phyloP scores from a whole-genome alignment of 1,140 invertebrate genomes.

The Pinna nobilis region DNA sequence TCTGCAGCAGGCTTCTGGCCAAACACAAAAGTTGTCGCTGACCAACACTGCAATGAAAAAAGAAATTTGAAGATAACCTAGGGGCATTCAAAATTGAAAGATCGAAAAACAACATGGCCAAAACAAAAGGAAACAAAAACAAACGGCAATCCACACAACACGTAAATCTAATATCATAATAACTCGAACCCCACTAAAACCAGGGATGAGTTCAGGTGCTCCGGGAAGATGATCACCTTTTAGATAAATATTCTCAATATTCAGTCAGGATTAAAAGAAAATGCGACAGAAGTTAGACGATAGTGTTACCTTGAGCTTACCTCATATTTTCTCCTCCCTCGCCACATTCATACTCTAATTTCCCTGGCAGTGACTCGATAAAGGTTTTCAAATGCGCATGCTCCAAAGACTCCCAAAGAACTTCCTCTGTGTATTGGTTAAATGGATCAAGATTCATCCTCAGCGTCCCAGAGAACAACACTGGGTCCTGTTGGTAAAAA shows the following conservation, averaged over 20 bases:
- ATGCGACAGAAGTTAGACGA: not conserved
- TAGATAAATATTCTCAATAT: not conserved
- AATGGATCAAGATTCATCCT: conserved; percentile 81
- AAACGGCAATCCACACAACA: not conserved
- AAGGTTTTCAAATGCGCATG: conserved; percentile 66
- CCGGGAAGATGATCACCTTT: too few species aligned
- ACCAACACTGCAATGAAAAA: conserved; percentile 71
- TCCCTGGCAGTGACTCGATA: conserved; percentile 49
- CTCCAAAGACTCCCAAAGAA: conserved; percentile 68
- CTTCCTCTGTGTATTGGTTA: conserved; percentile 75
- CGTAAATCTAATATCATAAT: not conserved
- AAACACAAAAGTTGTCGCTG: conserved; percentile 76
- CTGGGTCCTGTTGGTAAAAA: conserved; percentile 75
- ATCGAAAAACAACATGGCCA: too few species aligned
- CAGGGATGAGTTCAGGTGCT: not conserved
- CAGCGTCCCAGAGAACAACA: conserved; percentile 74
- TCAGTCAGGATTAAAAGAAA: not conserved
- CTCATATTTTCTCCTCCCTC: conserved; percentile 73
- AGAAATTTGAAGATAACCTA: not conserved
- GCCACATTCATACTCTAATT: conserved; percentile 59
- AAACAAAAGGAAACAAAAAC: too few species aligned
- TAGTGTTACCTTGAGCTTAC: conserved; percentile 44
- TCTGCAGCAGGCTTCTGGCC: conserved; percentile 75
- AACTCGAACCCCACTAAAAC: too few species aligned
- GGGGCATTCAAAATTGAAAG: too few species aligned